Evolutionary conservation across 2,797 vertebrate genomes (phyloP).

Genomic region (Ambastaia sidthimunki): DNA sequence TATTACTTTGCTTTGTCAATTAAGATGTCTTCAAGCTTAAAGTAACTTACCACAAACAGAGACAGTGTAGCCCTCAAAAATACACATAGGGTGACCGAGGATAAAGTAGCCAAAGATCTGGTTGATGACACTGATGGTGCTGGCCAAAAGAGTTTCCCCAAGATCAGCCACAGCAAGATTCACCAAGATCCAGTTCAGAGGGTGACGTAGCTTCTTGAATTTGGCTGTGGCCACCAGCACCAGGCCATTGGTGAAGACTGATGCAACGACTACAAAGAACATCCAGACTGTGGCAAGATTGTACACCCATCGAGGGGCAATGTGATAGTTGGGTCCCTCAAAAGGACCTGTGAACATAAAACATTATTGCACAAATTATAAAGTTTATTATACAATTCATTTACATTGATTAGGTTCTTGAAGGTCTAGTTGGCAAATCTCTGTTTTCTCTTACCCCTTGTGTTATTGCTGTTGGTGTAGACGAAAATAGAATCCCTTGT

Average conservation of each 20-base stretch:
- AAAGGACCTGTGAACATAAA: constrained; percentile 71
- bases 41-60: constrained; percentile 82
- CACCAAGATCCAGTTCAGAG: constrained; percentile 93
- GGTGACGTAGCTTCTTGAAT: constrained; percentile 91
- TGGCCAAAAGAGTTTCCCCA: constrained; percentile 86
- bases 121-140: constrained; percentile 88
- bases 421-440: not conserved
- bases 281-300: constrained; percentile 83
- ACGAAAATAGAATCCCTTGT: constrained; percentile 75
- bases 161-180: constrained; percentile 90
- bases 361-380: not conserved
- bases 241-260: constrained; percentile 87
- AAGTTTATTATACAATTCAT: too few species aligned
- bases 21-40: not conserved
- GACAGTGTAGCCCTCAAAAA: constrained; percentile 85
- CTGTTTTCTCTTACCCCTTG: constrained; percentile 69
- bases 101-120: constrained; percentile 88
- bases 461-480: constrained; percentile 84
- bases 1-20: not conserved
- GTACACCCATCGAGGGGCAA: constrained; percentile 88
- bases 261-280: constrained; percentile 81
- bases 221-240: constrained; percentile 87
- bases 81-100: constrained; percentile 86
- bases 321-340: constrained; percentile 85
- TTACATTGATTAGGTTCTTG: constrained; percentile 33